A percentile compares a stretch with the other conserved stretches of the same genome.
Evolutionary conservation across 2,888 invertebrate species (phyloP).

Genomic region (Agriopis leucophaearia): DNA sequence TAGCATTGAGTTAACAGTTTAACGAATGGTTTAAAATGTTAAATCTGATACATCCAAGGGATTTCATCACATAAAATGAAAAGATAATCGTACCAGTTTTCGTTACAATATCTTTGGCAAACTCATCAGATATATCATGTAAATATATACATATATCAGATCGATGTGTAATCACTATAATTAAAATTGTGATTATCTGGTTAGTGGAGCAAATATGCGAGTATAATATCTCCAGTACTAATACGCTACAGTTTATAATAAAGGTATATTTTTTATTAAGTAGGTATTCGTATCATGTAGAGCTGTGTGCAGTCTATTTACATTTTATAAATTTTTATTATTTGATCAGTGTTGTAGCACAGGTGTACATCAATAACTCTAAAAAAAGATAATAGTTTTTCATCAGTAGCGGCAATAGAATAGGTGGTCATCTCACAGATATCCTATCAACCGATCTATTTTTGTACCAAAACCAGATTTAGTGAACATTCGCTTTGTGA

Average conservation of each 20-base stretch:
- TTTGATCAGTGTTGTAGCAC: slow-evolving; percentile 1
- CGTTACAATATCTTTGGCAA: not conserved
- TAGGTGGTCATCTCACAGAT: slow-evolving; percentile 8
- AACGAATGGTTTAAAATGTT: slow-evolving; percentile 27
- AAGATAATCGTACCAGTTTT: not conserved
- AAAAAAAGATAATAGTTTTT: slow-evolving; percentile 12
- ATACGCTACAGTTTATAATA: too few relatives aligned
- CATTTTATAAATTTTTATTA: not conserved
- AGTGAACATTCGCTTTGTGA: slow-evolving; percentile 11
- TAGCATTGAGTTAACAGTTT: slow-evolving; percentile 29
- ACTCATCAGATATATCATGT: not conserved
- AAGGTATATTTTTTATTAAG: too few relatives aligned
- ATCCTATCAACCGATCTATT: slow-evolving; percentile 24
- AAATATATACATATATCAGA: too few relatives aligned
- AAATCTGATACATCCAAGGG: slow-evolving; percentile 22
- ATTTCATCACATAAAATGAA: slow-evolving; percentile 9
- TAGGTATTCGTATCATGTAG: not conserved
- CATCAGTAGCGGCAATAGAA: slow-evolving; percentile 15
- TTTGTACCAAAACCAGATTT: slow-evolving; percentile 25
- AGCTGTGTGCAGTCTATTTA: not conserved
- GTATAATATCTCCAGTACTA: too few relatives aligned
- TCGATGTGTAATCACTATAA: too few relatives aligned
- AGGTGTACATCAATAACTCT: slow-evolving; percentile 8
- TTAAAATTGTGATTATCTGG: too few relatives aligned
- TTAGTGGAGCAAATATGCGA: too few relatives aligned